These are phyloP conservation scores for Pipistrellus pipistrellus DNA, from an alignment of 2,797 vertebrate species.

Conservation along the genomic window DNA sequence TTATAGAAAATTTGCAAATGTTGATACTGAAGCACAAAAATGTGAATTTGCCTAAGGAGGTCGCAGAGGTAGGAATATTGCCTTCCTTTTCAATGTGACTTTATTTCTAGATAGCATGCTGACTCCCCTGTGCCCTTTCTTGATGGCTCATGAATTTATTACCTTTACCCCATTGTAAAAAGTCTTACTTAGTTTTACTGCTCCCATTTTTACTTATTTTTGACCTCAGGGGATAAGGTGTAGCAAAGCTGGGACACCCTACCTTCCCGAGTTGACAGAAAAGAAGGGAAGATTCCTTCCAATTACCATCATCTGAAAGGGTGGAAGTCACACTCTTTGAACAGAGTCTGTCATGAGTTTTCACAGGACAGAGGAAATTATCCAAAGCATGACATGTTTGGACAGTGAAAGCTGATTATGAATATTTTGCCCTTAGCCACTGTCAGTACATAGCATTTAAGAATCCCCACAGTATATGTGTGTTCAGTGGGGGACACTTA, in stretches of 20 bases:
- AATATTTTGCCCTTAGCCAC: conserved; percentile 33
- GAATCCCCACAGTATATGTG: not conserved
- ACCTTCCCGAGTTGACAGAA: not conserved
- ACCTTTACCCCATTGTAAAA: not conserved
- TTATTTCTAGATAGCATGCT: not conserved
- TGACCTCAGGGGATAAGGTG: conserved; percentile 1
- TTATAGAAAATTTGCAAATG: not conserved
- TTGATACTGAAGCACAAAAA: too few relatives aligned
- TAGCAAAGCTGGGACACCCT: not conserved
- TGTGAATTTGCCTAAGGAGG: too few relatives aligned
- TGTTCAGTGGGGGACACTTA: not conserved
- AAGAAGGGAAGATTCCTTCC: not conserved
- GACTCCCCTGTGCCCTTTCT: not conserved
- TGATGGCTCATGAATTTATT: conserved; percentile 38
- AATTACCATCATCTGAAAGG: conserved; percentile 1
- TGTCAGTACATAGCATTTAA: conserved; percentile 42
- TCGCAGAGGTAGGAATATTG: not conserved
- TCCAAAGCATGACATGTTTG: conserved; percentile 47
- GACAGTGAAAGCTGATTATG: conserved; percentile 15
- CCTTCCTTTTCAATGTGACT: not conserved
- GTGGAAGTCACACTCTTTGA: not conserved
- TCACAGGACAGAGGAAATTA: conserved; percentile 60
- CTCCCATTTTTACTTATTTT: conserved; percentile 66
- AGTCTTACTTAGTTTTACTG: conserved; percentile 26
- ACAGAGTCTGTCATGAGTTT: conserved; percentile 54